Percentiles rank a stretch among this genome's conserved stretches.
phyloP scores from a whole-genome alignment of 2,113 vertebrate genomes.

The Actenoides lindsayi region DNA sequence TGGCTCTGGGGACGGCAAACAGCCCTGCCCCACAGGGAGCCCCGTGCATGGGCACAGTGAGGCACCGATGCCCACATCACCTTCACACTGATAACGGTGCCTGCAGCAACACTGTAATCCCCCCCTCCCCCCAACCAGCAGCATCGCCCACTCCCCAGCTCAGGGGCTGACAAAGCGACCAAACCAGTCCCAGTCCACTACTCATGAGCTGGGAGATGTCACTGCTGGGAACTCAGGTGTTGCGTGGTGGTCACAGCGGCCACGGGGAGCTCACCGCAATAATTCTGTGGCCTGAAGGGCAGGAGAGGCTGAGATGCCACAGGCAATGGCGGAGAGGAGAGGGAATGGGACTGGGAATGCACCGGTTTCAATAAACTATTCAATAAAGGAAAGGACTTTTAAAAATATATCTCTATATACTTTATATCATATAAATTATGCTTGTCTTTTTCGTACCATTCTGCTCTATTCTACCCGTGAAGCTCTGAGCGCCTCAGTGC shows the following conservation, averaged over 20 bases:
- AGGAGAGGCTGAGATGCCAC: neutral
- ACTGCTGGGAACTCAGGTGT: neutral
- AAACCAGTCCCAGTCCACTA: neutral
- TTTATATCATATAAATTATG: slow-evolving; percentile 40
- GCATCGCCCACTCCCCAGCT: neutral
- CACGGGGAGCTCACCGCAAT: rapidly evolving
- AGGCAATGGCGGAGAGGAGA: neutral
- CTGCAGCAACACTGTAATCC: too few relatives aligned
- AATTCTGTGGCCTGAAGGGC: neutral
- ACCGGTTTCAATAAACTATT: neutral
- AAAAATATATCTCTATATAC: slow-evolving; percentile 68
- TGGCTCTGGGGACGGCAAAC: rapidly evolving
- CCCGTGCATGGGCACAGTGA: rapidly evolving
- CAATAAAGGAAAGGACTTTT: slow-evolving; percentile 11
- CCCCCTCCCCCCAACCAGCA: neutral
- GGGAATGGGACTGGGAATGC: neutral
- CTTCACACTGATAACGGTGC: too few relatives aligned
- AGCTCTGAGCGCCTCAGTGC: neutral
- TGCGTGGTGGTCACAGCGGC: rapidly evolving
- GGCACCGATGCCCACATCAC: neutral
- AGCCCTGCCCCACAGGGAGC: neutral
- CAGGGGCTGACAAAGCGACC: neutral
- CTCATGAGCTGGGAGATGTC: rapidly evolving
- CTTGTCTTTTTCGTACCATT: neutral
- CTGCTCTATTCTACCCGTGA: neutral